Conservation (phyloP, 2,888 invertebrate genomes). For the Heliconius cydno region DNA sequence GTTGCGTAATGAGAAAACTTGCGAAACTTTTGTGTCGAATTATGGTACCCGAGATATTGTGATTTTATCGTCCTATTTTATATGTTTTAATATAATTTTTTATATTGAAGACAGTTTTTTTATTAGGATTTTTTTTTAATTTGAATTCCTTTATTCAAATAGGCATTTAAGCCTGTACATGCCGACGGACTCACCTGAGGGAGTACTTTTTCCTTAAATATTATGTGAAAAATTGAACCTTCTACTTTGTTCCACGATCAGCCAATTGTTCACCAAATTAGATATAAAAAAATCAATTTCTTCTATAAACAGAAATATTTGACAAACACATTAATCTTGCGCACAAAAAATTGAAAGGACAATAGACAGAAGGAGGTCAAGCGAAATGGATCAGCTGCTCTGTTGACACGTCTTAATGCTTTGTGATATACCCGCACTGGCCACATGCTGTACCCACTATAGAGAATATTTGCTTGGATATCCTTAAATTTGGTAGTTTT, state of each 20-base stretch:
- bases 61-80: constrained; percentile 27
- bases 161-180: background rate
- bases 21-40: constrained; percentile 21
- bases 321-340: constrained; percentile 38
- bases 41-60: constrained; percentile 21
- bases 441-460: constrained; percentile 3
- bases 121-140: too few relatives aligned
- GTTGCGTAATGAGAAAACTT: constrained; percentile 30
- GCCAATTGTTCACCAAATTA: background rate
- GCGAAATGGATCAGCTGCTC: constrained; percentile 41
- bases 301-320: constrained; percentile 31
- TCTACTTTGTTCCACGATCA: background rate
- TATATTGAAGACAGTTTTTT: background rate
- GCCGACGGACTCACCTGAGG: background rate
- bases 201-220: background rate
- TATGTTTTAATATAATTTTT: constrained; percentile 22
- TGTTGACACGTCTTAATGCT: constrained; percentile 38
- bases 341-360: constrained; percentile 38
- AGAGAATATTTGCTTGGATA: background rate
- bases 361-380: constrained; percentile 35
- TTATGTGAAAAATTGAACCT: background rate
- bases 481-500: background rate
- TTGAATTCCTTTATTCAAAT: background rate
- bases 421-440: constrained; percentile 27
- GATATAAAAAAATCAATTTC: background rate